These are phyloP conservation scores for Cheirogaleus major DNA, from an alignment of 2,797 vertebrate genomes.

Conservation along the genomic window DNA sequence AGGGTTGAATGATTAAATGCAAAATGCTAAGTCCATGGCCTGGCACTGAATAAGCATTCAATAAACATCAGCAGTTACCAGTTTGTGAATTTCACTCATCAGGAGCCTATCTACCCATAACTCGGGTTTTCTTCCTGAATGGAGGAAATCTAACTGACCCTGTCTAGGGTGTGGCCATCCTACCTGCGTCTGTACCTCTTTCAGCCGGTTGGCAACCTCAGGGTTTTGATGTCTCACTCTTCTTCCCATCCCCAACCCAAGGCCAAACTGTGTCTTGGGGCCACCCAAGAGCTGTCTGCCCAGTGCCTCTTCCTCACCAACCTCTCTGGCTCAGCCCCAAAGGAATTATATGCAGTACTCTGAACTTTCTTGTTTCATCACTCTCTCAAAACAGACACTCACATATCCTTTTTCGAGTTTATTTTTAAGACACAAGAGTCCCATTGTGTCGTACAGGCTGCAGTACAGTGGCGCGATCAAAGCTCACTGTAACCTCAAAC, in stretches of 20 bases:
- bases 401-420: not conserved
- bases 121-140: not conserved
- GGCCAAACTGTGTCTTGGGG: not conserved
- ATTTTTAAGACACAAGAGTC: not conserved
- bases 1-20: not conserved
- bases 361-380: not conserved
- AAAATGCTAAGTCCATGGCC: not conserved
- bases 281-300: not conserved
- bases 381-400: not conserved
- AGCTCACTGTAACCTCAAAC: not conserved
- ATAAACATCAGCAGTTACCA: not conserved
- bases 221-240: not conserved
- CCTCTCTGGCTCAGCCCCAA: not conserved
- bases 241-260: not conserved
- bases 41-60: not conserved
- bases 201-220: not conserved
- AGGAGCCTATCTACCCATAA: not conserved
- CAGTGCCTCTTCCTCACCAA: not conserved
- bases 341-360: accelerated
- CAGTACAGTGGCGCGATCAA: not conserved
- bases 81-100: not conserved
- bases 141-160: not conserved
- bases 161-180: not conserved
- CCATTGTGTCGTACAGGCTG: not conserved
- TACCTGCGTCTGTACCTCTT: not conserved